A percentile compares a stretch with the other conserved stretches of the same genome.
Evolutionary conservation across 1,140 invertebrate genomes (phyloP).

Genomic region (Elymnias hypermnestra): DNA sequence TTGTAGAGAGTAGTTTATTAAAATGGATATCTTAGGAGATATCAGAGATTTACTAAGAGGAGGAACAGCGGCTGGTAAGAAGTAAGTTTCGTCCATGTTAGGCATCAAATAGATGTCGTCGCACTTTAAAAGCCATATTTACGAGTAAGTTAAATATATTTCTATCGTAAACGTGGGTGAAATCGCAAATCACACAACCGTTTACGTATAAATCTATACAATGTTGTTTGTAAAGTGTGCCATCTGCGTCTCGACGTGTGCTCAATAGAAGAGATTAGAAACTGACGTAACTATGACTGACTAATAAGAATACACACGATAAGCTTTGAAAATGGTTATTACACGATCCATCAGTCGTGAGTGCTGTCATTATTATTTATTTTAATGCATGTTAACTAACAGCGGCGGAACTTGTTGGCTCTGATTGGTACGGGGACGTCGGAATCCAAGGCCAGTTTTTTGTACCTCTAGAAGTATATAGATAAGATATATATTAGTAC

Average conservation of each 20-base stretch:
- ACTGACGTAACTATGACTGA: conserved; percentile 10
- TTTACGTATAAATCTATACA: background rate
- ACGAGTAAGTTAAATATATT: too few relatives aligned
- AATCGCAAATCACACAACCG: too few relatives aligned
- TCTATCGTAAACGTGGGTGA: too few relatives aligned
- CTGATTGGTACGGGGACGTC: conserved; percentile 11
- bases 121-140: too few relatives aligned
- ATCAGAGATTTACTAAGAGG: too few relatives aligned
- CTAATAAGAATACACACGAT: conserved; percentile 10
- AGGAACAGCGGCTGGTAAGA: background rate
- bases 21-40: too few relatives aligned
- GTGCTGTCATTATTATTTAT: conserved; percentile 18
- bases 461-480: too few relatives aligned
- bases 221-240: conserved; percentile 6
- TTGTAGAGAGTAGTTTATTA: too few relatives aligned
- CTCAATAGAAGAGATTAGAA: conserved; percentile 12
- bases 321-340: conserved; percentile 5
- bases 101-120: too few relatives aligned
- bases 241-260: conserved; percentile 4
- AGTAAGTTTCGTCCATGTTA: too few relatives aligned
- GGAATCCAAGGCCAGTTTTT: conserved; percentile 16
- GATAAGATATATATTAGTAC: too few relatives aligned
- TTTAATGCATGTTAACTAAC: conserved; percentile 21
- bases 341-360: conserved; percentile 16
- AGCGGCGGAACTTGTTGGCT: conserved; percentile 13